Conservation (phyloP, 2,797 vertebrate species). For the Thunnus albacares region DNA sequence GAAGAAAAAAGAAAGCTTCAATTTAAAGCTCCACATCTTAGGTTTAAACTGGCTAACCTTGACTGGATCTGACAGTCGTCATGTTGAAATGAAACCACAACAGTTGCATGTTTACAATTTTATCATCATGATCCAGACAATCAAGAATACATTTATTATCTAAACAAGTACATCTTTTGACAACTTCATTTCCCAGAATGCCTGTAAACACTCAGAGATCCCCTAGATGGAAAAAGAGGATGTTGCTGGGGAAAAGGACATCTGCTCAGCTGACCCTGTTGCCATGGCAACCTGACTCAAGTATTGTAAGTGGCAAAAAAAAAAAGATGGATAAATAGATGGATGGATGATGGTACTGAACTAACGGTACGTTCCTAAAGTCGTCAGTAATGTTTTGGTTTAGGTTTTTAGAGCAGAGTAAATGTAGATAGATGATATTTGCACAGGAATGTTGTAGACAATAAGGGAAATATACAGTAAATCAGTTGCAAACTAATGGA, state of each 20-base stretch:
- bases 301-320: background rate
- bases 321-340: background rate
- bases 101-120: background rate
- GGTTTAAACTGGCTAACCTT: background rate
- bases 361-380: background rate
- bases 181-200: constrained; percentile 24
- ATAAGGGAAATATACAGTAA: background rate
- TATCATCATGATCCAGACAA: background rate
- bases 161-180: background rate
- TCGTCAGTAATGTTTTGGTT: background rate
- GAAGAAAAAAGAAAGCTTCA: background rate
- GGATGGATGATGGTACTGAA: background rate
- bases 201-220: background rate
- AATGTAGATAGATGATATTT: background rate
- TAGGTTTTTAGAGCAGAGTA: too few relatives aligned
- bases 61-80: background rate
- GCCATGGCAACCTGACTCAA: constrained; percentile 24
- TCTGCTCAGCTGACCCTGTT: constrained; percentile 37
- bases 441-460: background rate
- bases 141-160: background rate
- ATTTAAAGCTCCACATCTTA: background rate
- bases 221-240: background rate
- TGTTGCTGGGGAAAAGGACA: constrained; percentile 33
- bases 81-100: background rate
- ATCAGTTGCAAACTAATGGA: background rate